Conservation (phyloP, 2,888 invertebrate species). For the Hypomecis atomaria region DNA sequence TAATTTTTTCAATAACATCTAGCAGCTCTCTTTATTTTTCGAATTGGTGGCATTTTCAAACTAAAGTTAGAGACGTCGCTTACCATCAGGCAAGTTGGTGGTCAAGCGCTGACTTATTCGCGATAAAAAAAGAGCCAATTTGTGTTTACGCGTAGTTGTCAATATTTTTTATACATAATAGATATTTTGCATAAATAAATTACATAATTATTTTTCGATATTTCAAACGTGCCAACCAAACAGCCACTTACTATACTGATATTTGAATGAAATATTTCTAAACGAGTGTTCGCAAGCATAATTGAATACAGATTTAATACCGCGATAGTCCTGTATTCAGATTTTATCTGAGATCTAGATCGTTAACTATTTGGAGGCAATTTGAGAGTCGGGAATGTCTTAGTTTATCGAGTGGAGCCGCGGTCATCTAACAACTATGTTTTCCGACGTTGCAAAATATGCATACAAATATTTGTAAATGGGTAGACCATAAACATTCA, state of each 20-base stretch:
- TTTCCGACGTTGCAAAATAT: constrained; percentile 63
- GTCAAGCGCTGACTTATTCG: no score
- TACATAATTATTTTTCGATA: background rate
- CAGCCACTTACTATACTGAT: constrained; percentile 14
- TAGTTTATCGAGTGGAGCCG: constrained; percentile 55
- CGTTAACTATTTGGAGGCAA: constrained; percentile 67
- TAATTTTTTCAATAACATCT: no score
- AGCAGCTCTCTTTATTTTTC: no score
- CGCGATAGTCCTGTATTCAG: constrained; percentile 60
- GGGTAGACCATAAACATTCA: constrained; percentile 59
- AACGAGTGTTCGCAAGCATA: constrained; percentile 62
- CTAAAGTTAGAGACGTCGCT: no score
- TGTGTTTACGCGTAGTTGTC: no score
- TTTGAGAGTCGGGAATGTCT: constrained; percentile 63
- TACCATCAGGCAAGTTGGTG: no score
- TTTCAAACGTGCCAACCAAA: background rate
- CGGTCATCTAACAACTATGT: constrained; percentile 54
- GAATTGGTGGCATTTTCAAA: no score
- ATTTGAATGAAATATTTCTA: constrained; percentile 61
- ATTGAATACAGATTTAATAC: constrained; percentile 60
- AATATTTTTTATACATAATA: no score
- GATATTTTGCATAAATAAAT: background rate
- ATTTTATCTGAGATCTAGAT: constrained; percentile 62
- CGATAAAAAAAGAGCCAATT: no score
- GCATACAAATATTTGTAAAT: constrained; percentile 69